Evolutionary conservation across 2,888 invertebrate genomes (phyloP).

Genomic region (Lydus trimaculatus): DNA sequence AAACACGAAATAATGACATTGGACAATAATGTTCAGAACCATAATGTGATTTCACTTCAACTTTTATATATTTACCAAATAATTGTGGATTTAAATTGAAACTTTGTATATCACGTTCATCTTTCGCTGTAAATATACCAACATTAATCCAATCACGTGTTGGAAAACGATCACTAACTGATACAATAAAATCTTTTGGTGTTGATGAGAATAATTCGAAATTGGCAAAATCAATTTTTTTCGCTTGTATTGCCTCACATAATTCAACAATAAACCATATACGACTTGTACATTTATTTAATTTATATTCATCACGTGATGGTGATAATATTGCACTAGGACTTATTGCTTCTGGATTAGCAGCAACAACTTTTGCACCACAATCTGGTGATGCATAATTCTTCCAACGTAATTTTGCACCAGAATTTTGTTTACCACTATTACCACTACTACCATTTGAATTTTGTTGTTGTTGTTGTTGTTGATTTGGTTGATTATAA

Average conservation of each 20-base stretch:
- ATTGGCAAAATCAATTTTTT: slow-evolving; percentile 94
- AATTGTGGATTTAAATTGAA: slow-evolving; percentile 81
- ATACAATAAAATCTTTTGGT: slow-evolving; percentile 89
- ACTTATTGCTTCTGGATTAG: slow-evolving; percentile 92
- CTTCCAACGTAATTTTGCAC: slow-evolving; percentile 66
- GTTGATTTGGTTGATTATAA: slow-evolving; percentile 60
- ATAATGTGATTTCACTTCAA: slow-evolving; percentile 92
- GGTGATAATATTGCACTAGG: slow-evolving; percentile 86
- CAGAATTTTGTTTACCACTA: slow-evolving; percentile 41
- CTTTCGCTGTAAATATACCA: slow-evolving; percentile 87
- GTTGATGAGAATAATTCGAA: slow-evolving; percentile 98
- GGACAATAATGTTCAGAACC: slow-evolving; percentile 98
- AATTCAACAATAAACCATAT: slow-evolving; percentile 98
- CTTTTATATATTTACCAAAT: slow-evolving; percentile 89
- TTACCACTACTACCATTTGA: slow-evolving; percentile 56
- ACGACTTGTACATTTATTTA: slow-evolving; percentile 92
- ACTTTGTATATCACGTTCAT: slow-evolving; percentile 85
- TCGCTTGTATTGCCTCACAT: slow-evolving; percentile 97
- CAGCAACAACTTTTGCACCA: slow-evolving; percentile 93
- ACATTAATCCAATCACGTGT: slow-evolving; percentile 91
- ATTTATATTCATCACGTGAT: slow-evolving; percentile 95
- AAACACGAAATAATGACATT: slow-evolving; percentile 91
- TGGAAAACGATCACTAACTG: slow-evolving; percentile 88
- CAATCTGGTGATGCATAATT: slow-evolving; percentile 98
- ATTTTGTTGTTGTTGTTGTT: slow-evolving; percentile 10